Percentiles rank a stretch among this genome's conserved stretches.
phyloP scores from a whole-genome alignment of 2,113 vertebrate species.

The Phalacrocorax carbo region DNA sequence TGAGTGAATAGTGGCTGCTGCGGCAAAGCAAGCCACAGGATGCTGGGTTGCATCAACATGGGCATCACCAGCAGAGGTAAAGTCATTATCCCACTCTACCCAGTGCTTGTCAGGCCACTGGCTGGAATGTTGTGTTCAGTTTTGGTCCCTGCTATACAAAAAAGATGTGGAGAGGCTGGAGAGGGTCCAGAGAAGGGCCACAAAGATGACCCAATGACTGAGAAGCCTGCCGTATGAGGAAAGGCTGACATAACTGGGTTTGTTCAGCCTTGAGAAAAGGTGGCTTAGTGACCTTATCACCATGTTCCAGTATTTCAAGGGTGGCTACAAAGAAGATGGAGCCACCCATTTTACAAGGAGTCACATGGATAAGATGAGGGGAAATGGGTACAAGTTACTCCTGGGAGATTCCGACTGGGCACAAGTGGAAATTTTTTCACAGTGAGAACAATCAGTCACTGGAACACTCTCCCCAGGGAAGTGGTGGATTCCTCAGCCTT shows the following conservation, averaged over 20 bases:
- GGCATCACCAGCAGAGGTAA: not conserved
- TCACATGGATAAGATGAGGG: not conserved
- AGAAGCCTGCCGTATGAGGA: not conserved
- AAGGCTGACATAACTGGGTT: not conserved
- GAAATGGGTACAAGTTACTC: not conserved
- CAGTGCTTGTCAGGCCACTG: not conserved
- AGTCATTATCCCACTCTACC: not conserved
- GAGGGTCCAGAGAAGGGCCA: not conserved
- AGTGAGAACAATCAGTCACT: not conserved
- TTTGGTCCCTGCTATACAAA: not conserved
- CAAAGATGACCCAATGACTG: not conserved
- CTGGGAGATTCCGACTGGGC: not conserved
- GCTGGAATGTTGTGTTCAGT: not conserved
- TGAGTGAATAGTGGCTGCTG: not conserved
- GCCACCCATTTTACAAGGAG: not conserved
- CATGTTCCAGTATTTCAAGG: not conserved
- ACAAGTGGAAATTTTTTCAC: not conserved
- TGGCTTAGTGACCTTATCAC: not conserved
- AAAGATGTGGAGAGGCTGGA: not conserved
- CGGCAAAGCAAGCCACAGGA: not conserved
- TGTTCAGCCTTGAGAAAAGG: not conserved
- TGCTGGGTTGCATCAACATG: not conserved
- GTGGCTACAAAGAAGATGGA: not conserved
- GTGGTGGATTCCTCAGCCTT: not conserved
- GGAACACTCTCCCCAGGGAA: not conserved